These are phyloP conservation scores for Euschistus heros DNA, from an alignment of 1,140 invertebrate species.

Conservation along the genomic window DNA sequence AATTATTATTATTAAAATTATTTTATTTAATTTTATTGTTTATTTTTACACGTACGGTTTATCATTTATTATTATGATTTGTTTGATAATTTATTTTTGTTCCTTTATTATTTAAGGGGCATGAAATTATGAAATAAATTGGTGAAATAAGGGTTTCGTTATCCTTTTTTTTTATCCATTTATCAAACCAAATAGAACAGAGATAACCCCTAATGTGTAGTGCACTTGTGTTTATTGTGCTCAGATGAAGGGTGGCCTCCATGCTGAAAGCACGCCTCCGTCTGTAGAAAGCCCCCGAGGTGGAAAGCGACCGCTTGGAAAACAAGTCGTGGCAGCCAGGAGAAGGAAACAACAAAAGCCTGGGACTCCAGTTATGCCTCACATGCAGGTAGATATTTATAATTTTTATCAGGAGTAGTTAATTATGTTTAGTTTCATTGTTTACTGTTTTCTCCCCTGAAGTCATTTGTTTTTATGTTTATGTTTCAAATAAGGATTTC, in stretches of 20 bases:
- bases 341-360: slow-evolving; percentile 31
- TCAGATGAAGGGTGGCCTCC: slow-evolving; percentile 41
- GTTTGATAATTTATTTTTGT: too few species aligned
- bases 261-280: slow-evolving; percentile 45
- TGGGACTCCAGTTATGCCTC: slow-evolving; percentile 28
- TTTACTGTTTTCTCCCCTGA: too few species aligned
- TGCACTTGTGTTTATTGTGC: slow-evolving; percentile 35
- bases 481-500: too few species aligned
- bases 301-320: slow-evolving; percentile 31
- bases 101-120: neutral
- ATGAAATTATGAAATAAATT: slow-evolving; percentile 1
- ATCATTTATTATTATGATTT: too few species aligned
- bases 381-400: slow-evolving; percentile 24
- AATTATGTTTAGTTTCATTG: too few species aligned
- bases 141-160: slow-evolving; percentile 16
- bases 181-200: slow-evolving; percentile 25
- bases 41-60: too few species aligned
- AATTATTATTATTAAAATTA: too few species aligned
- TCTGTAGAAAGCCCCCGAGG: slow-evolving; percentile 46
- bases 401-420: too few species aligned
- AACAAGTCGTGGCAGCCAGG: slow-evolving; percentile 27
- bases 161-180: slow-evolving; percentile 13
- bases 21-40: too few species aligned
- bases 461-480: too few species aligned
- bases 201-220: slow-evolving; percentile 32